A percentile compares a stretch with the other conserved stretches of the same genome.
Evolutionary conservation across 2,113 vertebrate species (phyloP).

Genomic region (Gambusia holbrooki): DNA sequence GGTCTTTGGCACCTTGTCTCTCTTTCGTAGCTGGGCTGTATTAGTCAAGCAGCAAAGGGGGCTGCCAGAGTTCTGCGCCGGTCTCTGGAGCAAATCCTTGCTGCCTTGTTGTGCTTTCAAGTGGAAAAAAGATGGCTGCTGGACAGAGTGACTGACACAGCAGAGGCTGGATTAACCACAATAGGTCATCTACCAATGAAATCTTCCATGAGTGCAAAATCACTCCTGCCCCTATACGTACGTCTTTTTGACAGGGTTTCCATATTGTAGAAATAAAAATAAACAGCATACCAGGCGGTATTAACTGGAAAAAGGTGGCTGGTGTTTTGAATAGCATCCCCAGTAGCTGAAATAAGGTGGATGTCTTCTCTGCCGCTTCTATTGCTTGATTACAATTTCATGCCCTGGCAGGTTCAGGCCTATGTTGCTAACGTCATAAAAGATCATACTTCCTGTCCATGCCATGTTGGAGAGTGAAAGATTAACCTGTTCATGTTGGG

Average conservation of each 20-base stretch:
- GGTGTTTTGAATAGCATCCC: conserved; percentile 34
- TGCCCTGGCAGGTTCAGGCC: conserved; percentile 30
- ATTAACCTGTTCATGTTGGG: conserved; percentile 20
- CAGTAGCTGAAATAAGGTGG: conserved; percentile 42
- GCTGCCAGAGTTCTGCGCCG: conserved; percentile 55
- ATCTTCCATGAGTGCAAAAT: conserved; percentile 58
- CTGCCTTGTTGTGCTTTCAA: conserved; percentile 63
- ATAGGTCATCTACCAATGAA: conserved; percentile 60
- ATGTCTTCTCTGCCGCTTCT: conserved; percentile 35
- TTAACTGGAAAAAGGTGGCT: conserved; percentile 13
- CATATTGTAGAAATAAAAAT: conserved; percentile 33
- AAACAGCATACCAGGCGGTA: conserved; percentile 21
- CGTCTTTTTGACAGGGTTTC: conserved; percentile 54
- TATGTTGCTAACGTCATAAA: conserved; percentile 44
- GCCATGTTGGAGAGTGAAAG: conserved; percentile 28
- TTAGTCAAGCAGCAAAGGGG: conserved; percentile 70
- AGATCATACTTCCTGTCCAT: conserved; percentile 39
- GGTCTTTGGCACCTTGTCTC: conserved; percentile 86
- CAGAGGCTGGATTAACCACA: conserved; percentile 56
- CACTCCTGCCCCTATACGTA: conserved; percentile 53
- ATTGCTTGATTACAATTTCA: conserved; percentile 45
- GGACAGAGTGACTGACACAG: conserved; percentile 64
- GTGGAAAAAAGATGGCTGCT: conserved; percentile 45
- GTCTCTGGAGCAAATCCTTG: conserved; percentile 64
- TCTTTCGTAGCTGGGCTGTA: conserved; percentile 71